Evolutionary conservation across 1,140 invertebrate species (phyloP).

Genomic region (Hylyphantes graminicola): DNA sequence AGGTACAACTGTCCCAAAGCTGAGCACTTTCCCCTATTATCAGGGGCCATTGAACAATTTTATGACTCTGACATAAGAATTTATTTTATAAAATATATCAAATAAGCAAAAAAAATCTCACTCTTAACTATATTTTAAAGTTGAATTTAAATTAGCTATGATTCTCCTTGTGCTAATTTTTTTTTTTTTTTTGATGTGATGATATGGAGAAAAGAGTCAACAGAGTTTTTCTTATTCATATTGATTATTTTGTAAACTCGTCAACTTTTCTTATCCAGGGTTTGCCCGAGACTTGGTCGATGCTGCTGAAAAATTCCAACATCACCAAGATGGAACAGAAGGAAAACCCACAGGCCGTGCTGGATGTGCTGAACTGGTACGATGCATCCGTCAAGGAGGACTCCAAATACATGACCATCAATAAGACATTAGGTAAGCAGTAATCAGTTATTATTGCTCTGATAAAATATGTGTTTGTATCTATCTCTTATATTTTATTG

Average conservation of each 20-base stretch:
- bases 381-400: conserved; percentile 84
- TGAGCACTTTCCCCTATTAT: too few species aligned
- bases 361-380: conserved; percentile 92
- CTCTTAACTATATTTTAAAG: too few species aligned
- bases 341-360: conserved; percentile 88
- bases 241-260: background rate
- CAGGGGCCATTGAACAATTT: too few species aligned
- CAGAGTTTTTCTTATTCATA: too few species aligned
- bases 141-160: too few species aligned
- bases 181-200: too few species aligned
- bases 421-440: conserved; percentile 67
- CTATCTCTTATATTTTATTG: background rate
- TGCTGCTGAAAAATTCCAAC: conserved; percentile 82
- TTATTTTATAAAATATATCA: too few species aligned
- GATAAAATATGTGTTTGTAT: background rate
- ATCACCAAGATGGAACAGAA: conserved; percentile 87
- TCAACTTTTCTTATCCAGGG: conserved; percentile 70
- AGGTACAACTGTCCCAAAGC: too few species aligned
- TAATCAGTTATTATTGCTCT: background rate
- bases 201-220: too few species aligned
- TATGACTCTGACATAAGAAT: too few species aligned
- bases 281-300: conserved; percentile 81
- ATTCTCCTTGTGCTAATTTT: too few species aligned
- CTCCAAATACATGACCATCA: conserved; percentile 82
- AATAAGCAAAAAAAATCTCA: too few species aligned